These are phyloP conservation scores for Physella acuta DNA, from an alignment of 1,140 invertebrate genomes.

Conservation along the genomic window DNA sequence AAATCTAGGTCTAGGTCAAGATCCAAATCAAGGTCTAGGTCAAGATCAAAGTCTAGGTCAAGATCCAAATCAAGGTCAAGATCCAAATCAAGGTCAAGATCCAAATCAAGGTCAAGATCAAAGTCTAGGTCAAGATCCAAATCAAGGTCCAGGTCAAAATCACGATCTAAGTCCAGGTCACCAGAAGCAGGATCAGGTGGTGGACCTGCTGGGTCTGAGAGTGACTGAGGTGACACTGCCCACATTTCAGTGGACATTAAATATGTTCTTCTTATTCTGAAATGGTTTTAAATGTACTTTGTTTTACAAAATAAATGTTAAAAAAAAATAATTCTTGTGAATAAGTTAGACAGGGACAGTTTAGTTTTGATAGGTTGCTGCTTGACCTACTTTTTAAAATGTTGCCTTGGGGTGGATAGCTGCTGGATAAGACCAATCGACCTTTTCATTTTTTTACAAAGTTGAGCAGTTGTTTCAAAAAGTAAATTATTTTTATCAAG, in stretches of 20 bases:
- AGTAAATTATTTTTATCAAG: no score
- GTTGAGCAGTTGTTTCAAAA: no score
- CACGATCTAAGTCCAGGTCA: neutral
- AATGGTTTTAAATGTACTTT: no score
- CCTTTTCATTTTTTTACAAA: no score
- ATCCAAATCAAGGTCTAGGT: constrained; percentile 34
- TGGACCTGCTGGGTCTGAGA: neutral
- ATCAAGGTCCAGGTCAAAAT: neutral
- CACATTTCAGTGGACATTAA: neutral
- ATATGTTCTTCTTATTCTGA: neutral
- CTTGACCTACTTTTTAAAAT: no score
- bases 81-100: constrained; percentile 43
- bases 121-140: neutral
- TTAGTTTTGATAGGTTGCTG: no score
- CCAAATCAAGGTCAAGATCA: constrained; percentile 32
- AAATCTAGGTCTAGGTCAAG: constrained; percentile 34
- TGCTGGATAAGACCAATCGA: no score
- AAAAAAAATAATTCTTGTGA: no score
- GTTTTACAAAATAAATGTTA: constrained; percentile 1
- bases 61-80: constrained; percentile 31
- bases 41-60: constrained; percentile 36
- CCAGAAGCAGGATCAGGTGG: neutral
- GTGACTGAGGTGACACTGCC: no score
- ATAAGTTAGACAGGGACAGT: no score
- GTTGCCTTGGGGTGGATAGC: no score